Evolutionary conservation across 2,888 invertebrate species (phyloP).

Genomic region (Strigamia crassipes): DNA sequence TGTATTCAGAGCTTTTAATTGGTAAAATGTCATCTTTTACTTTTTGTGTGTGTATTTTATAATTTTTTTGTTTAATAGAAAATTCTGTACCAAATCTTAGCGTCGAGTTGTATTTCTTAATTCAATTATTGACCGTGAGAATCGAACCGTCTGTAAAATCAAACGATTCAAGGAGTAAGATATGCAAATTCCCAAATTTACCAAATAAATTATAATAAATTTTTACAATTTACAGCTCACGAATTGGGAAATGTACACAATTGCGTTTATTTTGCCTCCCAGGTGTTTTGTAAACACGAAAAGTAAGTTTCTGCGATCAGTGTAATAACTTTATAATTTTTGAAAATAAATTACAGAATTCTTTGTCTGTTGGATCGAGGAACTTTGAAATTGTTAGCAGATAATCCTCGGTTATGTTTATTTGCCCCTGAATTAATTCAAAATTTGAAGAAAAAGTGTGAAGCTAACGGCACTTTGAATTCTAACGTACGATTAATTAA

Average conservation of each 20-base stretch:
- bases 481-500: not conserved
- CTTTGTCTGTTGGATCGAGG: conserved; percentile 68
- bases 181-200: not conserved
- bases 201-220: not conserved
- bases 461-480: not conserved
- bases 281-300: conserved; percentile 61
- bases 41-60: not conserved
- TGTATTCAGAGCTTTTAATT: not conserved
- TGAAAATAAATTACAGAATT: conserved; percentile 27
- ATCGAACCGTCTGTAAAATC: conserved; percentile 51
- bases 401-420: conserved; percentile 68
- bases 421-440: conserved; percentile 62
- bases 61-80: conserved; percentile 48
- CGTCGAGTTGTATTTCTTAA: conserved; percentile 72
- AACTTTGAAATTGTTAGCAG: conserved; percentile 70
- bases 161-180: conserved; percentile 38
- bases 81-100: conserved; percentile 69
- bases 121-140: conserved; percentile 66
- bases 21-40: not conserved
- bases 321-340: not conserved
- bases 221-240: not conserved
- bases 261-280: conserved; percentile 75
- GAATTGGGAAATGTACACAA: conserved; percentile 63
- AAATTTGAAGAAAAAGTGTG: conserved; percentile 44
- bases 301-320: not conserved